These are phyloP conservation scores for Sebastes kiyomatsui DNA, from an alignment of 2,797 vertebrate genomes.

Conservation along the genomic window DNA sequence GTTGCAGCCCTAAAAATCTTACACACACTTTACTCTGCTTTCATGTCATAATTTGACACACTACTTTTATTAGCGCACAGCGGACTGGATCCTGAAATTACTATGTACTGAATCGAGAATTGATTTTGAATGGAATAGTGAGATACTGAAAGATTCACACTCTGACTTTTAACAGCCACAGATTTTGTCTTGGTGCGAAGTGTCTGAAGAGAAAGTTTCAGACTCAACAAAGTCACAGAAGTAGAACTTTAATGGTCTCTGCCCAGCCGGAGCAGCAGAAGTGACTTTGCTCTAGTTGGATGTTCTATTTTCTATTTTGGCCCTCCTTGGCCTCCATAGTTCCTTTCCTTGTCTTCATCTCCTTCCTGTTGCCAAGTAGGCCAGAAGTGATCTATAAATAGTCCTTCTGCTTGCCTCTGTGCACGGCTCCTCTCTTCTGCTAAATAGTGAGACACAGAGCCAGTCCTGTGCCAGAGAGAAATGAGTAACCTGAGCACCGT, in stretches of 20 bases:
- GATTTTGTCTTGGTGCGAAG: not conserved
- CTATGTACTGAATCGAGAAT: too few relatives aligned
- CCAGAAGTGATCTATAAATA: constrained; percentile 88
- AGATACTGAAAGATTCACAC: too few relatives aligned
- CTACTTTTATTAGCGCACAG: too few relatives aligned
- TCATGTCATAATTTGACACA: too few relatives aligned
- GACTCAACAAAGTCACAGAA: constrained; percentile 1
- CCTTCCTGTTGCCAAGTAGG: constrained; percentile 87
- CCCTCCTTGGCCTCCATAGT: constrained; percentile 79
- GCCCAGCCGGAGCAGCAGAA: constrained; percentile 16
- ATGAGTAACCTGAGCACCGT: constrained; percentile 79
- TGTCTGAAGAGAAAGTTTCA: not conserved
- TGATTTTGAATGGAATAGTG: too few relatives aligned
- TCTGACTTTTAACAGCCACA: rapidly evolving
- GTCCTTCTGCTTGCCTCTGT: constrained; percentile 70
- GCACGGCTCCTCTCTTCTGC: constrained; percentile 57
- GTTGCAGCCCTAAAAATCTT: too few relatives aligned
- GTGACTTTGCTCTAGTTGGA: constrained; percentile 69
- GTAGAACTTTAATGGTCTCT: constrained; percentile 22
- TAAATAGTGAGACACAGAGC: constrained; percentile 79
- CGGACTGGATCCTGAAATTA: too few relatives aligned
- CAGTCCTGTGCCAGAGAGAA: constrained; percentile 81
- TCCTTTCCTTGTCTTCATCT: constrained; percentile 82
- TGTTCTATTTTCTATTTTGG: constrained; percentile 73
- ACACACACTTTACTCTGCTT: too few relatives aligned